phyloP scores from a whole-genome alignment of 2,113 vertebrate genomes.

The Tinamus guttatus region DNA sequence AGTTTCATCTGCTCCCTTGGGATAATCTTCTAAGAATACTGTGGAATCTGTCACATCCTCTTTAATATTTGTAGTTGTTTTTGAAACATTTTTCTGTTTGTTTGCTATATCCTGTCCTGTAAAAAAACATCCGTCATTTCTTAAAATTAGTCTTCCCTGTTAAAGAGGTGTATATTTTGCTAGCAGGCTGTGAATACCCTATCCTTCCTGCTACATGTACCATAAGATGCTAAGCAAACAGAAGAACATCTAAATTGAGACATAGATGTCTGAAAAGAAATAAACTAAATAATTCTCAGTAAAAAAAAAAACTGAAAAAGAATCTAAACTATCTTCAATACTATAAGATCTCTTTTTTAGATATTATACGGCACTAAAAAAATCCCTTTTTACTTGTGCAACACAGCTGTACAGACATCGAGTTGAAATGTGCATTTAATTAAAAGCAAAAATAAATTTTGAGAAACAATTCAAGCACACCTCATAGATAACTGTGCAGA shows the following conservation, averaged over 20 bases:
- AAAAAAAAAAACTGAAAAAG: not conserved
- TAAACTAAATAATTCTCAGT: not conserved
- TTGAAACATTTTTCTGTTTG: constrained; percentile 50
- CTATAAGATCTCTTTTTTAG: not conserved
- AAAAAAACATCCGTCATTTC: constrained; percentile 39
- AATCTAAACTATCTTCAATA: not conserved
- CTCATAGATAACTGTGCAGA: not conserved
- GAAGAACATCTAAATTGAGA: constrained; percentile 2
- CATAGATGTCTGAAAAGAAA: not conserved
- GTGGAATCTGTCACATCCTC: constrained; percentile 44
- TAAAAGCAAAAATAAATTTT: not conserved
- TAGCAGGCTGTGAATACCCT: constrained; percentile 34
- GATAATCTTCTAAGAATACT: constrained; percentile 16
- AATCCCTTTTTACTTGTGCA: not conserved
- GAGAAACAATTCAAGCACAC: not conserved
- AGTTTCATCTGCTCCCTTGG: not conserved
- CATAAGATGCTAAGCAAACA: not conserved
- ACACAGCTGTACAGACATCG: not conserved
- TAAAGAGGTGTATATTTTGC: constrained; percentile 48
- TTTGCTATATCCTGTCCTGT: constrained; percentile 57
- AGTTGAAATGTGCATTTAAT: not conserved
- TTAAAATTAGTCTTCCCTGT: constrained; percentile 56
- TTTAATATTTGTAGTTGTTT: constrained; percentile 14
- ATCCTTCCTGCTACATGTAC: constrained; percentile 40
- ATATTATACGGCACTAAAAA: not conserved